Evolutionary conservation across 1,140 invertebrate genomes (phyloP).

Genomic region (Drosophila murphyi): DNA sequence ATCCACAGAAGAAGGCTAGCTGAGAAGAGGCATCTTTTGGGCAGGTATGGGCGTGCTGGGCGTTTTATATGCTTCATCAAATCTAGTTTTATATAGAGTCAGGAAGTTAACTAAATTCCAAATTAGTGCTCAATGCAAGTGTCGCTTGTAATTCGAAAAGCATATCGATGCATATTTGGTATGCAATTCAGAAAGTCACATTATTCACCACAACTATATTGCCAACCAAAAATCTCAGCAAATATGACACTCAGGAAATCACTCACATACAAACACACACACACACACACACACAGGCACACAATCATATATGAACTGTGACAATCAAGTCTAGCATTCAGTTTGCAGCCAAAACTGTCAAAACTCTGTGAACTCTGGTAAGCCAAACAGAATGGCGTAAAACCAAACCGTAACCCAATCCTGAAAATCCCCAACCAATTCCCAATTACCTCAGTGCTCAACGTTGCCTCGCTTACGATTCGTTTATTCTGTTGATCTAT

Average conservation of each 20-base stretch:
- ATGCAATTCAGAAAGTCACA: slow-evolving; percentile 37
- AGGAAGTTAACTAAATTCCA: neutral
- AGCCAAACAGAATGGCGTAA: slow-evolving; percentile 21
- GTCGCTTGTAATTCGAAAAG: neutral
- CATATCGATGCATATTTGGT: neutral
- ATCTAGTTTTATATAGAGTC: neutral
- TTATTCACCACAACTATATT: slow-evolving; percentile 19
- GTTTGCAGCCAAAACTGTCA: slow-evolving; percentile 9
- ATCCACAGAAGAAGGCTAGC: too few relatives aligned
- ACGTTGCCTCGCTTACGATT: slow-evolving; percentile 76
- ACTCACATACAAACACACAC: neutral
- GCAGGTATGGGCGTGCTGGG: too few relatives aligned
- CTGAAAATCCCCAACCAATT: slow-evolving; percentile 48
- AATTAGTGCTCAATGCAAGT: neutral
- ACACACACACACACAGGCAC: slow-evolving; percentile 1
- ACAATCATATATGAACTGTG: slow-evolving; percentile 3
- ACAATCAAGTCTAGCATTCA: slow-evolving; percentile 24
- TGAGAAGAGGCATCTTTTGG: too few relatives aligned
- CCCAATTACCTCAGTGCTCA: slow-evolving; percentile 65
- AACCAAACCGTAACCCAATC: slow-evolving; percentile 28
- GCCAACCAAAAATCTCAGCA: slow-evolving; percentile 34
- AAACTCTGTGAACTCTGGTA: slow-evolving; percentile 15
- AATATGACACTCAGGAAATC: slow-evolving; percentile 28
- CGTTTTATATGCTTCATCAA: neutral
- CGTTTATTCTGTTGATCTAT: slow-evolving; percentile 84